A percentile compares a stretch with the other conserved stretches of the same genome.
Conservation (phyloP, 1,140 invertebrate genomes). For the Spodoptera frugiperda region DNA sequence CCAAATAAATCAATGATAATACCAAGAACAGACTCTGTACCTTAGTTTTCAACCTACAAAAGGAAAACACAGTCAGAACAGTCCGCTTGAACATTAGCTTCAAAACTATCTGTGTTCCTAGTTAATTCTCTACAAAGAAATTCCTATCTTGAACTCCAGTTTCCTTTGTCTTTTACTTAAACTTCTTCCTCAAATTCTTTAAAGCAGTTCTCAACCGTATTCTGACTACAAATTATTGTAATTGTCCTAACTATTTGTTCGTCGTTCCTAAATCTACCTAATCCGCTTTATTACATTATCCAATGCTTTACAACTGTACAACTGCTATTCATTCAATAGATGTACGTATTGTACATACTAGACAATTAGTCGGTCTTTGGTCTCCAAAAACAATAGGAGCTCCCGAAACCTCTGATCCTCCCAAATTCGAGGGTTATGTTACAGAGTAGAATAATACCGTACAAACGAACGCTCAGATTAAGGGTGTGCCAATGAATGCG, state of each 20-base stretch:
- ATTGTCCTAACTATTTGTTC: neutral
- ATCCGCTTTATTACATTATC: neutral
- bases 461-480: slow-evolving; percentile 66
- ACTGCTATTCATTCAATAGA: slow-evolving; percentile 22
- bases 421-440: slow-evolving; percentile 63
- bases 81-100: neutral
- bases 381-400: slow-evolving; percentile 35
- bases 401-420: slow-evolving; percentile 43
- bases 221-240: neutral
- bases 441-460: slow-evolving; percentile 48
- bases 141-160: neutral
- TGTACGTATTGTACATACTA: slow-evolving; percentile 44
- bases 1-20: no score
- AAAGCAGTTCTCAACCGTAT: slow-evolving; percentile 5
- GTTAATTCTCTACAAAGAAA: slow-evolving; percentile 5
- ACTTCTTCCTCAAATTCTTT: slow-evolving; percentile 6
- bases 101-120: neutral
- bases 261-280: neutral
- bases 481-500: slow-evolving; percentile 56
- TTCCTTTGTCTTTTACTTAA: slow-evolving; percentile 7
- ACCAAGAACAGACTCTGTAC: no score
- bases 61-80: neutral
- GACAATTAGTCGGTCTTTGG: slow-evolving; percentile 42
- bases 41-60: neutral
- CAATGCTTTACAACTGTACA: neutral